Base-by-base conservation (phyloP, 35 echinoderm and acorn worm species). In the Holothuria glaberrima region DNA sequence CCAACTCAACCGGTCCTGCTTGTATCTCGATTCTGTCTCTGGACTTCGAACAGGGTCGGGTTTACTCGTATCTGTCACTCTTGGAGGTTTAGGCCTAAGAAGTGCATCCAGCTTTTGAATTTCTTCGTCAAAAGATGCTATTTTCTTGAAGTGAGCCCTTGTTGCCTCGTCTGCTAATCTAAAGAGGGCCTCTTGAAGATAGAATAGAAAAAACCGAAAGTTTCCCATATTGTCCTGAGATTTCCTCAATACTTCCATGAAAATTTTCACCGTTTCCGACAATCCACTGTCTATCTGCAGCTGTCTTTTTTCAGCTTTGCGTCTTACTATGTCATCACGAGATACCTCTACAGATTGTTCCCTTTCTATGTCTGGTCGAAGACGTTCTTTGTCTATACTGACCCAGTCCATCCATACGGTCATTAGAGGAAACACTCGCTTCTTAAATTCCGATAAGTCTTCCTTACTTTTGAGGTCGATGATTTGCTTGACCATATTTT, bases 381-480 rank as follows among this genome's bases (percentile, higher is more conserved):
- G 36, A 5, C 20, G 41, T 21, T 77, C 73, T 77, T 48, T 77
- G 73, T 77, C 73, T 36, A 77, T 34, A 7, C n/a, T 81, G 9
- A 81, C 76, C 76, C 76, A 81, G 13, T 81, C 29, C 27, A 3
- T 17, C 76, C 76, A 81, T 22, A 56, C 25, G 3, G 25, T 21
- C 27, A 46, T 32, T 1, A 81, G 45, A 58, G 76, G 76, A 12
- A 81, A 81, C 9, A 44, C 41, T 17, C 41, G 1, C 25, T 5
- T 21, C 27, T 81, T 81, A 48, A 77, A 77, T 68, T 68, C 30
- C 30, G 64, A 68, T 28, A 68, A 68, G 12, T 68, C 64, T 14
- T 54, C 50, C 50, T 54, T 54, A 5, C 10, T 54, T 14, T 9
- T 5, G 50, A 54, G 9, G 50, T 54, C 50, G 16, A 54, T 54